A percentile compares a stretch with the other conserved stretches of the same genome.
These are phyloP conservation scores for Lacerta bilineata DNA, from an alignment of 2,797 vertebrate genomes.

Conservation along the genomic window DNA sequence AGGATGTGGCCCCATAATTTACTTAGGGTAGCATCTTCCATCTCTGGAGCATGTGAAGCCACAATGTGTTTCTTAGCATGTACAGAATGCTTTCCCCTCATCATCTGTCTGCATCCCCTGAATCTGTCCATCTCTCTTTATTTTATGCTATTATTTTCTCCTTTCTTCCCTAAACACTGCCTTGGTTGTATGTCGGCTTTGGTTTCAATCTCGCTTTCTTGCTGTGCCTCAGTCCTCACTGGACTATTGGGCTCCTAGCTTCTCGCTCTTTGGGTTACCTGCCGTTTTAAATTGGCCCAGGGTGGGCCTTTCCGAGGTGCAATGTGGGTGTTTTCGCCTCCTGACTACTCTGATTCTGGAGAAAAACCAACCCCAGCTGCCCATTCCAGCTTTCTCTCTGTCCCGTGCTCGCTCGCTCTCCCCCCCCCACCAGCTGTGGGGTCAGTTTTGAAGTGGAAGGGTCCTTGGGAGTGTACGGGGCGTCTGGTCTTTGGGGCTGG, in stretches of 20 bases:
- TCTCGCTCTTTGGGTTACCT: neutral
- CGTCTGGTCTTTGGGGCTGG: conserved; percentile 19
- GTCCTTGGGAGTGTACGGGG: neutral
- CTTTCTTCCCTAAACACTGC: neutral
- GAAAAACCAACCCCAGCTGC: neutral
- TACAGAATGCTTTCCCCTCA: neutral
- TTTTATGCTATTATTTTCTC: neutral
- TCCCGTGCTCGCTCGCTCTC: neutral
- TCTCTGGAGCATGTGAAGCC: neutral
- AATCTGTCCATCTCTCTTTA: neutral
- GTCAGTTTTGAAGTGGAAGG: neutral
- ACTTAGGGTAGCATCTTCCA: neutral
- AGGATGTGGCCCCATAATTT: neutral
- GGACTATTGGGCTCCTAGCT: neutral
- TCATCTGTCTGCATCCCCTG: too few relatives aligned
- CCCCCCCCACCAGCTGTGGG: neutral
- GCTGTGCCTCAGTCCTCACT: neutral
- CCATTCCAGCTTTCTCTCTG: neutral
- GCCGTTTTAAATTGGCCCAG: neutral
- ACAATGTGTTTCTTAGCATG: neutral
- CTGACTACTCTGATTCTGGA: neutral
- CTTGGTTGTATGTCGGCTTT: neutral
- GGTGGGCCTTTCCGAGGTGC: neutral
- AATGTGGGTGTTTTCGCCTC: neutral
- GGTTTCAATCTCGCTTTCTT: neutral